Percentiles rank a stretch among this genome's conserved stretches.
Conservation (phyloP, 2,888 invertebrate genomes). For the Petrolisthes cinctipes region DNA sequence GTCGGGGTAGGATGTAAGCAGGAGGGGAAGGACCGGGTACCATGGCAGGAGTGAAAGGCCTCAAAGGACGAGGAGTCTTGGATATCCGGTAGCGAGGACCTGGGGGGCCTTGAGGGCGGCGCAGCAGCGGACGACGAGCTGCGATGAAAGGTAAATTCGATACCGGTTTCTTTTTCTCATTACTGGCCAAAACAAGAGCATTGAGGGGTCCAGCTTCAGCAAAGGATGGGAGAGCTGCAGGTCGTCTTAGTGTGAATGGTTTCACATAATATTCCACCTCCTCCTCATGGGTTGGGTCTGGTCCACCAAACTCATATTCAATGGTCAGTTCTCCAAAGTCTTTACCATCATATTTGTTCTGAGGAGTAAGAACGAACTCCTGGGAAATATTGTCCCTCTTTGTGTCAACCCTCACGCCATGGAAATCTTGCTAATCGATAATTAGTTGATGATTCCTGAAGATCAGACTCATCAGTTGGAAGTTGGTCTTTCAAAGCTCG, state of each 20-base stretch:
- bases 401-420: not conserved
- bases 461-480: not conserved
- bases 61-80: conserved; percentile 1
- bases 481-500: not conserved
- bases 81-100: conserved; percentile 6
- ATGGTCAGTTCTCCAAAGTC: conserved; percentile 29
- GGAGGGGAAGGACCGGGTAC: conserved; percentile 50
- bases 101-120: not conserved
- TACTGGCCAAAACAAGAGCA: not conserved
- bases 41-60: conserved; percentile 27
- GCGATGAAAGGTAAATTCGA: not conserved
- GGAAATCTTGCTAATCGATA: not conserved
- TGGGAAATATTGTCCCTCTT: not conserved
- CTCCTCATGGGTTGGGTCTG: conserved; percentile 24
- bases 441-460: not conserved
- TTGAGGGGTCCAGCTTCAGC: not conserved
- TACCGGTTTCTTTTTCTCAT: not conserved
- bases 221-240: conserved; percentile 1
- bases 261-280: not conserved
- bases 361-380: not conserved
- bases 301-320: conserved; percentile 23
- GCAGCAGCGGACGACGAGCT: not conserved
- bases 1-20: conserved; percentile 47
- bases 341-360: not conserved
- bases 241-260: not conserved